These are phyloP conservation scores for Echinops telfairi DNA, from an alignment of 2,113 vertebrate species.

Conservation along the genomic window DNA sequence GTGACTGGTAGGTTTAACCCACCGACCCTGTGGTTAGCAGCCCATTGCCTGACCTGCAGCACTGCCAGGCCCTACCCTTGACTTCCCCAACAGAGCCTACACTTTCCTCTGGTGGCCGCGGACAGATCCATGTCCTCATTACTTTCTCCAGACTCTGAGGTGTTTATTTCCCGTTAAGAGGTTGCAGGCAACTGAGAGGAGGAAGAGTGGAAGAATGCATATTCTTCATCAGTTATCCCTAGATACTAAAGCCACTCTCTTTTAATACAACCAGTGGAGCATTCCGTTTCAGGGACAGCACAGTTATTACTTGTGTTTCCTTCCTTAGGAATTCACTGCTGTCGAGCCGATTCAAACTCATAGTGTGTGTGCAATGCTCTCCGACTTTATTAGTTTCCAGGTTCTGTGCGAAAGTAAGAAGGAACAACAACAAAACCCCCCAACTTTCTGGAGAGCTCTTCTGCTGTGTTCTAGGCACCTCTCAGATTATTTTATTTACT, in stretches of 20 bases:
- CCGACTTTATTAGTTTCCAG: too few species aligned
- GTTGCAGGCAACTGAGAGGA: background rate
- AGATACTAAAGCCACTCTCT: background rate
- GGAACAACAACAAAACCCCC: background rate
- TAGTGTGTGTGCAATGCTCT: too few species aligned
- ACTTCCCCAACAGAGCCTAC: background rate
- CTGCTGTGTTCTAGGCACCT: background rate
- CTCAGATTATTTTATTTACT: background rate
- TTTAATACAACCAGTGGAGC: background rate
- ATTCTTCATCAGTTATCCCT: constrained; percentile 8
- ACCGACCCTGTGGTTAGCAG: too few species aligned
- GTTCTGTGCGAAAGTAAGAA: too few species aligned
- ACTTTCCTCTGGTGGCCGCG: background rate
- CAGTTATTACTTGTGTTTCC: background rate
- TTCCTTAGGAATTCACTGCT: background rate
- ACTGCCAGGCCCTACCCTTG: too few species aligned
- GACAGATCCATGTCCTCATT: background rate
- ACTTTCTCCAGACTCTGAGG: background rate
- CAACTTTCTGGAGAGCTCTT: background rate
- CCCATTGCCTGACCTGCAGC: too few species aligned
- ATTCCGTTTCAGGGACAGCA: background rate
- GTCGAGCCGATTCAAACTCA: too few species aligned
- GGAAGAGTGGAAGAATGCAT: background rate
- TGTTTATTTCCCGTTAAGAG: background rate
- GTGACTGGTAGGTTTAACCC: too few species aligned